A percentile compares a stretch with the other conserved stretches of the same genome.
Conservation (phyloP, 1,140 invertebrate species). For the Acromyrmex charruanus region DNA sequence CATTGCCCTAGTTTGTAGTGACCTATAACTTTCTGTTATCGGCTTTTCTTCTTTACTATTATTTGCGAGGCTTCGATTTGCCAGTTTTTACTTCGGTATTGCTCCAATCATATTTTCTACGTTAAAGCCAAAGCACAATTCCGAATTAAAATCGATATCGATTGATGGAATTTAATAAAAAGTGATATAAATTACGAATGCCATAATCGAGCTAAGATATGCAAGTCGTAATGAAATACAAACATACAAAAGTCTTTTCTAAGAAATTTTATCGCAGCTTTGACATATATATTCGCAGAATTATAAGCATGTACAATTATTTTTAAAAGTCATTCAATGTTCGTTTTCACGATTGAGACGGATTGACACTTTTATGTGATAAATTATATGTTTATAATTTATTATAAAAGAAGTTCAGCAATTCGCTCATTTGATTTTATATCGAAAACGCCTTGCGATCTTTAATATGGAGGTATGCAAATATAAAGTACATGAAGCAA, state of each 20-base stretch:
- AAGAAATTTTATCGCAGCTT: neutral
- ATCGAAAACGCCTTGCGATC: neutral
- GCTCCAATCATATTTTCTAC: neutral
- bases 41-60: slow-evolving; percentile 77
- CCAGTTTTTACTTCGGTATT: slow-evolving; percentile 59
- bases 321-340: neutral
- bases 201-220: neutral
- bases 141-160: slow-evolving; percentile 2
- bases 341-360: neutral
- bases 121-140: neutral
- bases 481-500: slow-evolving; percentile 39
- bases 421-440: neutral
- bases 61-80: slow-evolving; percentile 78
- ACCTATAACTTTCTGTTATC: slow-evolving; percentile 75
- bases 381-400: slow-evolving; percentile 19
- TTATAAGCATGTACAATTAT: neutral
- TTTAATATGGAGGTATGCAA: neutral
- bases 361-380: neutral
- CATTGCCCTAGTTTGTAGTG: slow-evolving; percentile 73
- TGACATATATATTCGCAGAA: neutral
- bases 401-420: neutral
- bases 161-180: neutral
- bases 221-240: neutral
- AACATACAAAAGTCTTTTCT: neutral
- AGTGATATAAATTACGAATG: neutral